Conservation (phyloP, 2,888 invertebrate genomes). For the Horisme vitalbata region DNA sequence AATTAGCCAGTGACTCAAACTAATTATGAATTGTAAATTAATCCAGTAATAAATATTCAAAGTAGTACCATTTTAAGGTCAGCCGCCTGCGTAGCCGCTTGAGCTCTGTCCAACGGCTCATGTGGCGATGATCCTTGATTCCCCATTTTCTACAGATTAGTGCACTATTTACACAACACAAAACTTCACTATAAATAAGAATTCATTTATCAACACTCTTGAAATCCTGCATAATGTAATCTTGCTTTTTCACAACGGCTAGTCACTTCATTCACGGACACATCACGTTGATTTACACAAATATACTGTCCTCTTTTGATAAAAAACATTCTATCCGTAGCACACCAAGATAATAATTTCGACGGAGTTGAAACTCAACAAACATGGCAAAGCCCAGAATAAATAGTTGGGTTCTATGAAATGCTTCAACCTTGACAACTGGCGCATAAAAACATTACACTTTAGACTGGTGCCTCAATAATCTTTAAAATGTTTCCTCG, state of each 20-base stretch:
- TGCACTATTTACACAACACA: constrained; percentile 37
- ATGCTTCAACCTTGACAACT: constrained; percentile 66
- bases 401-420: constrained; percentile 67
- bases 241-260: constrained; percentile 45
- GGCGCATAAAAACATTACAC: constrained; percentile 52
- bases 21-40: constrained; percentile 49
- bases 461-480: constrained; percentile 46
- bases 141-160: constrained; percentile 83
- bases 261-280: constrained; percentile 53
- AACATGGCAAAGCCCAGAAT: constrained; percentile 71
- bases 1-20: constrained; percentile 41
- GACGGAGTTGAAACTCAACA: constrained; percentile 68
- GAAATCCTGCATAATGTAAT: constrained; percentile 18
- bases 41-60: constrained; percentile 16
- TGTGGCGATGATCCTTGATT: constrained; percentile 92
- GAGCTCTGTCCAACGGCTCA: constrained; percentile 89
- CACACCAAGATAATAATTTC: constrained; percentile 73
- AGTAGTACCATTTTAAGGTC: constrained; percentile 75
- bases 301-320: constrained; percentile 63
- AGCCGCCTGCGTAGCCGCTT: constrained; percentile 65
- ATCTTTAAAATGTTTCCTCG: constrained; percentile 36
- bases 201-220: constrained; percentile 38
- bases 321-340: constrained; percentile 60
- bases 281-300: constrained; percentile 56
- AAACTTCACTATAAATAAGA: constrained; percentile 45